Percentiles rank a stretch among this genome's conserved stretches.
These are phyloP conservation scores for Hemiprocne comata DNA, from an alignment of 2,113 vertebrate species.

Conservation along the genomic window DNA sequence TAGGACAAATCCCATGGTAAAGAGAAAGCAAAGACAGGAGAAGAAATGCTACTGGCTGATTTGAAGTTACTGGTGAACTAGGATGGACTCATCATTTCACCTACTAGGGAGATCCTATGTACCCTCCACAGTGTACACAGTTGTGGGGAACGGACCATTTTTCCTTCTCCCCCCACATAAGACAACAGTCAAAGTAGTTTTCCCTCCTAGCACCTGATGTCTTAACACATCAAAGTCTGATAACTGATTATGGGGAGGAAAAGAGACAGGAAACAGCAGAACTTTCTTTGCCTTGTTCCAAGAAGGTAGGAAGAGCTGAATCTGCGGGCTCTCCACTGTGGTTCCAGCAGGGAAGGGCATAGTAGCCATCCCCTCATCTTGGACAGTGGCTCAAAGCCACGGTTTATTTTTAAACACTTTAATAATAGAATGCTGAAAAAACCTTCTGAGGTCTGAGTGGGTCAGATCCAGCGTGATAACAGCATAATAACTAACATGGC, in stretches of 20 bases:
- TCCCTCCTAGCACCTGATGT: neutral
- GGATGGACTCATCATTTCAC: neutral
- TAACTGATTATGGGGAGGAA: neutral
- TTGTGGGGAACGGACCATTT: too few species aligned
- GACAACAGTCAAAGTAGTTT: neutral
- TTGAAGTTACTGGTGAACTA: neutral
- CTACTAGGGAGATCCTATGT: neutral
- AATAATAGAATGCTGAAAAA: constrained; percentile 50
- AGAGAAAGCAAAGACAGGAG: neutral
- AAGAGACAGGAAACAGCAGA: neutral
- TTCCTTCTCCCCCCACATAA: too few species aligned
- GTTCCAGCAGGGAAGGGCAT: neutral
- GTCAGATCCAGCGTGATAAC: neutral
- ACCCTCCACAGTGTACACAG: neutral
- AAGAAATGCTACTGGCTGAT: neutral
- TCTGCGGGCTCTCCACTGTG: neutral
- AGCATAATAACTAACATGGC: neutral
- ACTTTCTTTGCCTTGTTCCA: neutral
- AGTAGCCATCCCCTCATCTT: constrained; percentile 27
- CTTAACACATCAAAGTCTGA: neutral
- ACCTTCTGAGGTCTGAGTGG: neutral
- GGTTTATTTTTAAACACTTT: constrained; percentile 37
- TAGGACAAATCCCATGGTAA: neutral
- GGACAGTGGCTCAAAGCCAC: neutral
- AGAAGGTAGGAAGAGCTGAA: neutral